Conservation (phyloP, 2,797 vertebrate species). For the Cetoscarus ocellatus region DNA sequence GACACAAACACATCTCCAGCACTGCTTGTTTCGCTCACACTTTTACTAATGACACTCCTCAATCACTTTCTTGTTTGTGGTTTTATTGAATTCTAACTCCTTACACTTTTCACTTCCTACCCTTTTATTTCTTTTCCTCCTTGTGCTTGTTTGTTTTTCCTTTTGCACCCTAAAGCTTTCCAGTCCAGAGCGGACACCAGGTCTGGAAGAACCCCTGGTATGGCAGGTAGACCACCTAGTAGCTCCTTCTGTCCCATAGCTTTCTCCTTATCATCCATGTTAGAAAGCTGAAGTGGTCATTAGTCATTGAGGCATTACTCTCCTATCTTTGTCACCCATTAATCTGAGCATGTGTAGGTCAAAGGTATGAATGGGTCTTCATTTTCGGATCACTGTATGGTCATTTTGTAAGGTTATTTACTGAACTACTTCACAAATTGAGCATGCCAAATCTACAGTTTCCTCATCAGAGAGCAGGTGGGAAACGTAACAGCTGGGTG, state of each 20-base stretch:
- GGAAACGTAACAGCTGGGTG: conserved; percentile 33
- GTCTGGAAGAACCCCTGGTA: conserved; percentile 76
- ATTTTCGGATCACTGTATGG: too few relatives aligned
- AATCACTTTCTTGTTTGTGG: background rate
- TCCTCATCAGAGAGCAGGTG: conserved; percentile 26
- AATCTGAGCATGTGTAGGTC: too few relatives aligned
- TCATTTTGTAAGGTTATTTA: too few relatives aligned
- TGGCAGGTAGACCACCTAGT: conserved; percentile 77
- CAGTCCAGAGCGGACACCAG: conserved; percentile 77
- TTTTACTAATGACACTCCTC: background rate
- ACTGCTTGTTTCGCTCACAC: background rate
- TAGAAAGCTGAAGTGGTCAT: background rate
- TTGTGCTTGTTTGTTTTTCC: conserved; percentile 4
- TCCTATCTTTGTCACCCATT: too few relatives aligned
- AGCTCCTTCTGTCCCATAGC: conserved; percentile 43
- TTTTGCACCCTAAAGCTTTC: conserved; percentile 68
- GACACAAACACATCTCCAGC: conserved; percentile 20
- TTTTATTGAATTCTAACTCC: conserved; percentile 13
- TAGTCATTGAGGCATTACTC: too few relatives aligned
- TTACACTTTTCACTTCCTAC: conserved; percentile 8
- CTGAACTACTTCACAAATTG: too few relatives aligned
- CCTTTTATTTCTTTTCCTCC: conserved; percentile 19
- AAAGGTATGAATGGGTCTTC: too few relatives aligned
- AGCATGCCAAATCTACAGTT: conserved; percentile 7
- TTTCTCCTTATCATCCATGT: conserved; percentile 12